These are phyloP conservation scores for Acrobasis suavella DNA, from an alignment of 2,888 invertebrate genomes.

Conservation along the genomic window DNA sequence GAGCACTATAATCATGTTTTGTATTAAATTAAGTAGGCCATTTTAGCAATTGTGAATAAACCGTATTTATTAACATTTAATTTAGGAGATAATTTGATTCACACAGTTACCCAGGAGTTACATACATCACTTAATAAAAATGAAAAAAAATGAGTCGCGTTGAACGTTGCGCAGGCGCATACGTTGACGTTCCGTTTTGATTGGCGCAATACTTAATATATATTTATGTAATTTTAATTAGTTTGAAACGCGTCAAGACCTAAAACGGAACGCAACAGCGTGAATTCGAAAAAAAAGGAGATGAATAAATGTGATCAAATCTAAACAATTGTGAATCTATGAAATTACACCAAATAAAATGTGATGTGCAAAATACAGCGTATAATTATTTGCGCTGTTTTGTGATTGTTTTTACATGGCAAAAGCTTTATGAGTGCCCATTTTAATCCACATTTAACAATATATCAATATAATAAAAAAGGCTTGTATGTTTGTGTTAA, in stretches of 20 bases:
- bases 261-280: constrained; percentile 18
- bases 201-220: constrained; percentile 13
- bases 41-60: constrained; percentile 22
- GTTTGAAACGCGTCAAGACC: background rate
- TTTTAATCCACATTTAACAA: too few species aligned
- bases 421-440: constrained; percentile 29
- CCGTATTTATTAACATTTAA: constrained; percentile 23
- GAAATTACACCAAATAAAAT: constrained; percentile 52
- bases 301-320: background rate
- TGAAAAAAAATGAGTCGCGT: constrained; percentile 1
- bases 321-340: constrained; percentile 8
- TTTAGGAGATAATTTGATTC: constrained; percentile 24
- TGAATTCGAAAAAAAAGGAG: constrained; percentile 11
- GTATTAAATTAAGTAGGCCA: constrained; percentile 24
- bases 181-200: constrained; percentile 15
- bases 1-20: constrained; percentile 11
- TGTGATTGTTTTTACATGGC: constrained; percentile 37
- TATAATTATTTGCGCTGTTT: constrained; percentile 35
- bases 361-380: constrained; percentile 49
- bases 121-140: constrained; percentile 2
- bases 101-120: constrained; percentile 7
- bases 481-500: too few species aligned
- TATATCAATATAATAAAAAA: too few species aligned
- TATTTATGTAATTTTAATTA: constrained; percentile 12
- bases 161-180: constrained; percentile 23